These are phyloP conservation scores for Anas bernieri DNA, from an alignment of 2,797 vertebrate genomes.

Conservation along the genomic window DNA sequence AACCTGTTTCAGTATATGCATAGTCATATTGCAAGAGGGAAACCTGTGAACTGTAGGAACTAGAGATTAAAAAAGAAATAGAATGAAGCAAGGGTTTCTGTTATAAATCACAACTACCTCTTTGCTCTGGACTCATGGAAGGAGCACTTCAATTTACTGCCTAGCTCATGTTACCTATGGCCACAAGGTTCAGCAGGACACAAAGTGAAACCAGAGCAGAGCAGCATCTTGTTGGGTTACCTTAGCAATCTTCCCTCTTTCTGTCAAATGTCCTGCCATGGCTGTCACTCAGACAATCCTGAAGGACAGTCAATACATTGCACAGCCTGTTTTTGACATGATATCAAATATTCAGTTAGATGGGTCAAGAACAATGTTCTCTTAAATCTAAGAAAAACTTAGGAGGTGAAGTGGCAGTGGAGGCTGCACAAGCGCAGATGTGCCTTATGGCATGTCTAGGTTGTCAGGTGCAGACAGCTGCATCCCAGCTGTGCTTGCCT, in stretches of 20 bases:
- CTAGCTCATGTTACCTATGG: neutral
- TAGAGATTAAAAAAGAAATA: neutral
- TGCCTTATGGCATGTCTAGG: neutral
- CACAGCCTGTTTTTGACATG: neutral
- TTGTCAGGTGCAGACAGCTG: constrained; percentile 47
- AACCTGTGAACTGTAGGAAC: neutral
- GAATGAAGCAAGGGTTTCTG: neutral
- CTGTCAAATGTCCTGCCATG: neutral
- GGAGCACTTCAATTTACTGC: neutral
- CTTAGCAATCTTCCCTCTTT: neutral
- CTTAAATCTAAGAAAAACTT: neutral
- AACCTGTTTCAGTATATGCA: neutral
- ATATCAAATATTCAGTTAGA: neutral
- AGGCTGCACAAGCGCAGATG: neutral
- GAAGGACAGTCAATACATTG: neutral
- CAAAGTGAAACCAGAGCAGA: rapidly evolving
- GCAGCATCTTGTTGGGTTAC: neutral
- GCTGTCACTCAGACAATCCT: neutral
- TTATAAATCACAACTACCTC: neutral
- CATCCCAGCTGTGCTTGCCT: constrained; percentile 9
- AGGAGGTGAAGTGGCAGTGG: neutral
- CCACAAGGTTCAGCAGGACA: neutral
- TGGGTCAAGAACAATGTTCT: neutral
- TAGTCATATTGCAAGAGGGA: neutral
- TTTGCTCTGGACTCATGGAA: neutral